Percentiles rank a stretch among this genome's conserved stretches.
These are phyloP conservation scores for Cheilosia vulpina DNA, from an alignment of 2,888 invertebrate species.

Conservation along the genomic window DNA sequence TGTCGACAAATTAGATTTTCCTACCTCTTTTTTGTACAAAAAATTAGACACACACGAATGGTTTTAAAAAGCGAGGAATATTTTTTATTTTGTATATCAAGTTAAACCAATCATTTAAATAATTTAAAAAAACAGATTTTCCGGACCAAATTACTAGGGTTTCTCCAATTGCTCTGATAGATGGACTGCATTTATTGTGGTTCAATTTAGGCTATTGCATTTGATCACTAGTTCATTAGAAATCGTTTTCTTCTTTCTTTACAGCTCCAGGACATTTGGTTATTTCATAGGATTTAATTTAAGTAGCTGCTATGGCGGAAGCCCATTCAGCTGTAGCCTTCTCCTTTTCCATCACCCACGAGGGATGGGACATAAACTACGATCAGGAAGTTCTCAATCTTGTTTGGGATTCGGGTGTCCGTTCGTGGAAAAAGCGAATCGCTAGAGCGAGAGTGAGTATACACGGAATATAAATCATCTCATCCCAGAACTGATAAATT, in stretches of 20 bases:
- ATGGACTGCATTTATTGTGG: background rate
- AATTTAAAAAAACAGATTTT: too few species aligned
- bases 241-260: conserved; percentile 5
- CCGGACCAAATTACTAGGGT: too few species aligned
- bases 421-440: conserved; percentile 97
- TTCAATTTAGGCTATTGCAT: background rate
- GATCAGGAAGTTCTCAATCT: conserved; percentile 97
- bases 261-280: conserved; percentile 34
- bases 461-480: background rate
- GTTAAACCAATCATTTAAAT: too few species aligned
- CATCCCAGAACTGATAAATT: background rate
- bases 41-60: too few species aligned
- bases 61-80: too few species aligned
- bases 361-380: conserved; percentile 99
- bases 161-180: too few species aligned
- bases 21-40: too few species aligned
- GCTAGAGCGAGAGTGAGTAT: conserved; percentile 93
- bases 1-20: too few species aligned
- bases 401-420: conserved; percentile 96
- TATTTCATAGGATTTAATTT: conserved; percentile 18
- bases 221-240: background rate
- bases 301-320: conserved; percentile 92
- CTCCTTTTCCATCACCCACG: conserved; percentile 98
- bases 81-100: too few species aligned
- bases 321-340: conserved; percentile 99